Base-by-base conservation (phyloP, 2,113 vertebrate genomes). In the Ceuthmochares aereus region DNA sequence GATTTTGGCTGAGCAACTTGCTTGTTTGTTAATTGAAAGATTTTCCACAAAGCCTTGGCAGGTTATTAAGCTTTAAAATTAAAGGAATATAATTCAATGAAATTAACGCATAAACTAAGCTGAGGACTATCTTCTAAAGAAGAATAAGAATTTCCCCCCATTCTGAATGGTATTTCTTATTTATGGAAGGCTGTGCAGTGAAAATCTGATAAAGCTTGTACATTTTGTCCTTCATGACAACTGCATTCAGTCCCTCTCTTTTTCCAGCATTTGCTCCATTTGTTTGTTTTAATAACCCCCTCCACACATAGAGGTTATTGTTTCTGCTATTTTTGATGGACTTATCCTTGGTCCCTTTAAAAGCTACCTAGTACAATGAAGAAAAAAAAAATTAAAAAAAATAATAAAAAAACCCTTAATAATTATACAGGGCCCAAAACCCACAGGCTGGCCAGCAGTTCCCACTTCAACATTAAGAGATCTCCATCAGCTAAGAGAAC, bases 31-130 rank as follows among this genome's bases (percentile, higher is more conserved):
- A 89, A 95, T 32, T 49, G 73, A 88, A 95, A 86, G n/a, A 62
- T 89, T 96, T 96, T 89, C 82, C 78, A 95, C 68, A 91, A 49
- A 80, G 25, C 12, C 60, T 87, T 96, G 92, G 60, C 67, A 94
- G 72, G 59, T 84, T 17, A 68, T 93, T 51, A 82, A 87, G 64
- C 18, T 64, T 73, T 89, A 66, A 86, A 96, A 76, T 83, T 88
- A 89, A 96, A 51, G 72, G 37, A 59, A 78, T 63, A 84, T 72
- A 94, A 89, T 78, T 91, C 79, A 93, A 51, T 93, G 80, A 91
- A 74, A 92, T 56, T 56, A 85, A 76, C 11, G 12, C 7, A 59
- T 54, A 92, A 52, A 76, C 30, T 80, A 76, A 56, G 26, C 63
- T 95, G 43, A 87, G 6, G 18, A 80, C 37, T 92, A 72, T 5